Evolutionary conservation across 2,113 vertebrate species (phyloP).

Genomic region (Osmerus mordax): DNA sequence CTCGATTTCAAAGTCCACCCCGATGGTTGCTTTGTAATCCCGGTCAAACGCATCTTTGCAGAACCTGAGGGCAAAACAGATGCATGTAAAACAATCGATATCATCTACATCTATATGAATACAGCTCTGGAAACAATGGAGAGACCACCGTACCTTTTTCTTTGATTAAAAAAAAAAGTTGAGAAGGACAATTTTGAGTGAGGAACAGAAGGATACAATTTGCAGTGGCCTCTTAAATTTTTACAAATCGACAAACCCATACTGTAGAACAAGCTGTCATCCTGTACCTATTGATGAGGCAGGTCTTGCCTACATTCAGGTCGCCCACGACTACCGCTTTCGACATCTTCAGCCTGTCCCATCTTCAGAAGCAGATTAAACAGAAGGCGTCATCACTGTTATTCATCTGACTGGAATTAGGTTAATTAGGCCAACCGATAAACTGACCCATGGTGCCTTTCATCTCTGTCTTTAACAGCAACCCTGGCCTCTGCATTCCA

Average conservation of each 20-base stretch:
- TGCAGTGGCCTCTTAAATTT: too few species aligned
- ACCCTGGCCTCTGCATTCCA: conserved; percentile 73
- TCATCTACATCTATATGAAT: too few species aligned
- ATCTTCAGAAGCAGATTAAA: conserved; percentile 37
- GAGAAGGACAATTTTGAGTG: too few species aligned
- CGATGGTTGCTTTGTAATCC: conserved; percentile 91
- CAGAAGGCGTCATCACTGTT: background rate
- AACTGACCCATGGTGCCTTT: conserved; percentile 73
- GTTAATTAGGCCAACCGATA: background rate
- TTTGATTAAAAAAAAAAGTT: too few species aligned
- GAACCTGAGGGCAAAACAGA: conserved; percentile 70
- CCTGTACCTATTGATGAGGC: conserved; percentile 71
- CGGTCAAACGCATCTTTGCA: conserved; percentile 85
- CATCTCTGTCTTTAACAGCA: conserved; percentile 68
- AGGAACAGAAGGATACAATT: too few species aligned
- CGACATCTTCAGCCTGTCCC: conserved; percentile 81
- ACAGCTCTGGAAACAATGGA: background rate
- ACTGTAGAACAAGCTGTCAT: background rate
- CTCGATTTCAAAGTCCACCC: conserved; percentile 93
- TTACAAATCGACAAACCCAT: background rate
- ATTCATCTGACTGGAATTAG: background rate
- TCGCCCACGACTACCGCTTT: conserved; percentile 91
- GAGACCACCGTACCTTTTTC: too few species aligned
- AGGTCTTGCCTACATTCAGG: conserved; percentile 88
- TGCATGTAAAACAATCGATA: too few species aligned